Conservation (phyloP, 2,888 invertebrate genomes). For the Formica aserva region DNA sequence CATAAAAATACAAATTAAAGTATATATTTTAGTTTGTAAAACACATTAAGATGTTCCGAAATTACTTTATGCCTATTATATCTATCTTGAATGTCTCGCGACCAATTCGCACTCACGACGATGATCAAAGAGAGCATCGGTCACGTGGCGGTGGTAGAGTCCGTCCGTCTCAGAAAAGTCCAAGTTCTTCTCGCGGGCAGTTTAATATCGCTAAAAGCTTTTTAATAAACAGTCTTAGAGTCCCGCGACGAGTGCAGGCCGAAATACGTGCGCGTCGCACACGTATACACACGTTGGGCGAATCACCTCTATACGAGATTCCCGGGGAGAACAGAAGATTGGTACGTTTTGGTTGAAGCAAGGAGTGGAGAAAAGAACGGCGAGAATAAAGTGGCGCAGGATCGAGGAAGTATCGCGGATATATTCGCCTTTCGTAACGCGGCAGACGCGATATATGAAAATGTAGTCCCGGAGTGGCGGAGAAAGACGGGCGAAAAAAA, state of each 20-base stretch:
- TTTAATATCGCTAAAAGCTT: conserved; percentile 80
- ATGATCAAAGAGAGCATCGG: conserved; percentile 37
- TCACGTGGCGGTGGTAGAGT: background rate
- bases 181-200: conserved; percentile 55
- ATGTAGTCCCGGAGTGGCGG: conserved; percentile 24
- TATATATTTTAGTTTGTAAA: background rate
- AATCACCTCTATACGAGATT: conserved; percentile 29
- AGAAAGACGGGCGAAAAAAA: background rate
- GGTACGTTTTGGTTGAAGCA: background rate
- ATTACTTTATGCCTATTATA: background rate
- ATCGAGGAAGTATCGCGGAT: conserved; percentile 27
- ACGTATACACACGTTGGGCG: background rate
- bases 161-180: conserved; percentile 1
- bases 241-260: conserved; percentile 33
- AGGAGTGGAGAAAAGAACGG: background rate
- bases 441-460: conserved; percentile 58
- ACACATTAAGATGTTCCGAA: background rate
- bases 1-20: background rate
- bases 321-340: conserved; percentile 20
- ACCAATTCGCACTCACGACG: background rate
- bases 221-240: conserved; percentile 78
- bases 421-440: conserved; percentile 61
- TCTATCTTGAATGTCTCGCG: background rate
- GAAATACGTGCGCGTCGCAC: conserved; percentile 8
- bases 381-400: conserved; percentile 14